Evolutionary conservation across 2,888 invertebrate species (phyloP).

Genomic region (Rhynchonema sp.): DNA sequence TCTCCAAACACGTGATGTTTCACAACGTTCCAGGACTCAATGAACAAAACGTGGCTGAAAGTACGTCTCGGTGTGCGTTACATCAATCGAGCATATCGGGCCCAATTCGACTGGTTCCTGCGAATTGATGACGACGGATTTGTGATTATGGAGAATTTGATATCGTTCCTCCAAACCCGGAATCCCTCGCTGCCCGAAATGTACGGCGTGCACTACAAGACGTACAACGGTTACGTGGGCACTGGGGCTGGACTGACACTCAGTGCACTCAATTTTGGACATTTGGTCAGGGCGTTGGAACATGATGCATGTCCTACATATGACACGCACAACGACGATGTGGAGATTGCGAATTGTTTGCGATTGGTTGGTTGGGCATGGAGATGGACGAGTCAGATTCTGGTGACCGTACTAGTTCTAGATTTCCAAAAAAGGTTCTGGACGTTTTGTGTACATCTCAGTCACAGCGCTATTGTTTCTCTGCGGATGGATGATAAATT

Average conservation of each 20-base stretch:
- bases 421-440: no score
- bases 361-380: neutral
- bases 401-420: no score
- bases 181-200: neutral
- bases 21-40: neutral
- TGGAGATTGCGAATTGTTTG: neutral
- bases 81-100: neutral
- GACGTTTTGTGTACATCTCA: no score
- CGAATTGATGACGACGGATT: neutral
- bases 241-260: neutral
- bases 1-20: no score
- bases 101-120: neutral
- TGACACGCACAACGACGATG: slow-evolving; percentile 1
- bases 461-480: no score
- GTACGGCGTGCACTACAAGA: neutral
- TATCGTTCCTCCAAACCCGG: neutral
- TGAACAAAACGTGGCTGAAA: neutral
- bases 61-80: neutral
- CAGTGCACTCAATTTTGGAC: neutral
- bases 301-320: neutral
- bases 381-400: no score
- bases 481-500: no score
- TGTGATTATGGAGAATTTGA: neutral
- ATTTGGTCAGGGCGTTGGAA: neutral
- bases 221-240: neutral